A percentile compares a stretch with the other conserved stretches of the same genome.
phyloP scores from a whole-genome alignment of 2,888 invertebrate genomes.

The Slavum lentiscoides region DNA sequence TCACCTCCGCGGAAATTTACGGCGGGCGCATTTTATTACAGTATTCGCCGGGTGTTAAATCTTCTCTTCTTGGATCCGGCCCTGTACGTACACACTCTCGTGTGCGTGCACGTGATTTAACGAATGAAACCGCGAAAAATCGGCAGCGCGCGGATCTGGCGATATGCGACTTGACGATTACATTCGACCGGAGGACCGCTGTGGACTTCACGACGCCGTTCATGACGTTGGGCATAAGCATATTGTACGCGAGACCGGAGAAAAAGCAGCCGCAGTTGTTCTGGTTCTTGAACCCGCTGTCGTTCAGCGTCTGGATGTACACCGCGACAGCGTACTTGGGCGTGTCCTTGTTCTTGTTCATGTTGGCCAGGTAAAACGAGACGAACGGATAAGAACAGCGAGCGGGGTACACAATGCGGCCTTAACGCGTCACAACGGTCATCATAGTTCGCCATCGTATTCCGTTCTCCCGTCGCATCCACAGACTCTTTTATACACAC shows the following conservation, averaged over 20 bases:
- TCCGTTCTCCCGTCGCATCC: no score
- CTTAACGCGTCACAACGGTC: constrained; percentile 24
- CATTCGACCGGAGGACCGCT: constrained; percentile 80
- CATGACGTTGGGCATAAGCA: constrained; percentile 92
- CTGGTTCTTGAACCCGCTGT: constrained; percentile 86
- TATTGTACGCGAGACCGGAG: constrained; percentile 79
- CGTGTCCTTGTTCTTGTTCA: constrained; percentile 79
- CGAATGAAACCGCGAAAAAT: no score
- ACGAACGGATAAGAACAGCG: neutral
- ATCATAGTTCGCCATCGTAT: constrained; percentile 39
- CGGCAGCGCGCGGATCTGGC: constrained; percentile 90
- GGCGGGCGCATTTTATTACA: no score
- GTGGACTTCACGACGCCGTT: constrained; percentile 97
- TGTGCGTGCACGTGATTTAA: neutral
- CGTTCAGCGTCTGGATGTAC: constrained; percentile 85
- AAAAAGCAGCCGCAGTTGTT: constrained; percentile 80
- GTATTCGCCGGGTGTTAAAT: no score
- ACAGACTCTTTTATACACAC: no score
- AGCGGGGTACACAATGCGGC: constrained; percentile 1
- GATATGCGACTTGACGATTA: constrained; percentile 94
- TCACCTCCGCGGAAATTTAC: no score
- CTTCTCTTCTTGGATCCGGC: no score
- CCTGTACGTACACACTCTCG: no score
- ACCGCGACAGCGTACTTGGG: constrained; percentile 83
- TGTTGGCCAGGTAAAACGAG: constrained; percentile 71